Percentiles rank a stretch among this genome's conserved stretches.
phyloP scores from a whole-genome alignment of 2,113 vertebrate species.

The Accipiter cooperii region DNA sequence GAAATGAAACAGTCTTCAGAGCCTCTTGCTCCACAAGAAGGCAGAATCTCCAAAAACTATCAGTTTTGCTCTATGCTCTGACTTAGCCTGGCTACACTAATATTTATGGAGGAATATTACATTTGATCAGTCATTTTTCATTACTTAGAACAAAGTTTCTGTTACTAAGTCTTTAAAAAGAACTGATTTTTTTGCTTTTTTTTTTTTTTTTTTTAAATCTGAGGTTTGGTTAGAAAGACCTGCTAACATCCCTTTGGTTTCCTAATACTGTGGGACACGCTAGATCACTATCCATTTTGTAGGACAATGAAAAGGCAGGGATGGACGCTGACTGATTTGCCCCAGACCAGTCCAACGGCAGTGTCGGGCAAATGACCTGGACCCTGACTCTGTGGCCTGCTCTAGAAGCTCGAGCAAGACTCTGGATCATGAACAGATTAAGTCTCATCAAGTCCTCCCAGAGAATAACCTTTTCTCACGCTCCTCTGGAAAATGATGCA shows the following conservation, averaged over 20 bases:
- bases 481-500: not conserved
- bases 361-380: not conserved
- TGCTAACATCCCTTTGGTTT: not conserved
- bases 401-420: not conserved
- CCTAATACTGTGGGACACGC: rapidly evolving
- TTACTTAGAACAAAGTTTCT: not conserved
- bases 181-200: no score
- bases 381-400: not conserved
- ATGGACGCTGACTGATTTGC: not conserved
- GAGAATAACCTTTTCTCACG: not conserved
- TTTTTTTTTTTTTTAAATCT: no score
- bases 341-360: not conserved
- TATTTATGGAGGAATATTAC: not conserved
- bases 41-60: not conserved
- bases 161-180: not conserved
- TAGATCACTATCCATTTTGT: not conserved
- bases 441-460: not conserved
- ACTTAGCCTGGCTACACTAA: not conserved
- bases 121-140: not conserved
- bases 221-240: not conserved
- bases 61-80: not conserved
- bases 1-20: not conserved
- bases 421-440: not conserved
- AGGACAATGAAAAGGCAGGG: not conserved
- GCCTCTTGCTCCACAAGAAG: not conserved